Evolutionary conservation across 2,888 invertebrate genomes (phyloP).

Genomic region (Prostheceraeus crozeri): DNA sequence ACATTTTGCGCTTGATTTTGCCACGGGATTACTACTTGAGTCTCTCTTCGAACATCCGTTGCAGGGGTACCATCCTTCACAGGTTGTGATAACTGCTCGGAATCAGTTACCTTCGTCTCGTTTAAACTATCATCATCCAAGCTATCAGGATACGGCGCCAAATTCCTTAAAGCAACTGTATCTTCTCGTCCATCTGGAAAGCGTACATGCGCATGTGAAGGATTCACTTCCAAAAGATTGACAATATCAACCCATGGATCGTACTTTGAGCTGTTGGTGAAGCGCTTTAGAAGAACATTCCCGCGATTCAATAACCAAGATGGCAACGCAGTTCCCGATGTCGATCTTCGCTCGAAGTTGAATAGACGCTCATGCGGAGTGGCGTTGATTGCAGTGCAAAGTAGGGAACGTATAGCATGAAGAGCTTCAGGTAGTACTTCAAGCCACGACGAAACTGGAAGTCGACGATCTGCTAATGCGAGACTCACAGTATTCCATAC

Average conservation of each 20-base stretch:
- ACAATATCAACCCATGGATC: constrained; percentile 39
- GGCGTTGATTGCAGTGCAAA: constrained; percentile 38
- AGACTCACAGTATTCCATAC: constrained; percentile 41
- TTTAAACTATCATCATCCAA: too few relatives aligned
- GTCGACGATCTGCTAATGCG: constrained; percentile 31
- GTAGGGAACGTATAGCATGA: constrained; percentile 40
- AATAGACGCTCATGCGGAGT: constrained; percentile 38
- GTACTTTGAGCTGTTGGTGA: constrained; percentile 31
- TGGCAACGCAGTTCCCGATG: too few relatives aligned
- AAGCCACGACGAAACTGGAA: constrained; percentile 36
- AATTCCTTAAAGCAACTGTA: constrained; percentile 35
- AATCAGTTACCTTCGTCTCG: too few relatives aligned
- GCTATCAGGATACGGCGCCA: too few relatives aligned
- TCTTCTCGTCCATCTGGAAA: constrained; percentile 35
- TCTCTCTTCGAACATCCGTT: too few relatives aligned
- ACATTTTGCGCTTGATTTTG: too few relatives aligned
- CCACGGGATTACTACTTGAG: too few relatives aligned
- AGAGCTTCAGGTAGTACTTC: constrained; percentile 39
- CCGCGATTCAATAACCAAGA: constrained; percentile 36
- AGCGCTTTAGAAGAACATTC: constrained; percentile 33
- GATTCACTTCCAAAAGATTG: constrained; percentile 37
- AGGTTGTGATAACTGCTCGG: too few relatives aligned
- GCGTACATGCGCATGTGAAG: constrained; percentile 38
- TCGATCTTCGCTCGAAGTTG: constrained; percentile 23
- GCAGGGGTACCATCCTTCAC: too few relatives aligned